phyloP scores from a whole-genome alignment of 2,888 invertebrate species.

The Volucella zonaria region DNA sequence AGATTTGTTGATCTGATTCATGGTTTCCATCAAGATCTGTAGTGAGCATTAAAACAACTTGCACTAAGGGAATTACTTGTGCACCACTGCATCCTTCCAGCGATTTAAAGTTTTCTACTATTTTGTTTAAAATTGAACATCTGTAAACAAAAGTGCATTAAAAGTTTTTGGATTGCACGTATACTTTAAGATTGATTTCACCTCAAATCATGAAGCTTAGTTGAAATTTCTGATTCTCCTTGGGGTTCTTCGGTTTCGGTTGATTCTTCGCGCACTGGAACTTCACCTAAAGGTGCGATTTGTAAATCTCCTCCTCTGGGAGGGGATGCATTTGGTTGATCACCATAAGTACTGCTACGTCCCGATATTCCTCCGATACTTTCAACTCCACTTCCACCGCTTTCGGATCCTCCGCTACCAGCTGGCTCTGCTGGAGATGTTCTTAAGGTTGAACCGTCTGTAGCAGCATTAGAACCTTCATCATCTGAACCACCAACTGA shows the following conservation, averaged over 20 bases:
- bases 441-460: constrained; percentile 95
- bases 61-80: constrained; percentile 94
- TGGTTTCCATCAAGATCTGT: constrained; percentile 94
- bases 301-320: constrained; percentile 77
- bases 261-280: constrained; percentile 75
- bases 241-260: constrained; percentile 77
- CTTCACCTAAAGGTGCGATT: constrained; percentile 75
- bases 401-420: constrained; percentile 91
- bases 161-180: neutral
- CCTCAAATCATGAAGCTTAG: constrained; percentile 81
- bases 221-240: constrained; percentile 80
- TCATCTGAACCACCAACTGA: constrained; percentile 94
- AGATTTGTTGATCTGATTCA: constrained; percentile 89
- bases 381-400: constrained; percentile 95
- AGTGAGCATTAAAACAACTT: constrained; percentile 94
- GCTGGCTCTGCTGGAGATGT: constrained; percentile 92
- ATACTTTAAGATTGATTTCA: constrained; percentile 54
- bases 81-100: constrained; percentile 91
- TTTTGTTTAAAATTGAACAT: constrained; percentile 87
- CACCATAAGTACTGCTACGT: constrained; percentile 95
- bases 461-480: constrained; percentile 97
- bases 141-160: constrained; percentile 73
- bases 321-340: constrained; percentile 82
- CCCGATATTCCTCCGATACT: constrained; percentile 97
- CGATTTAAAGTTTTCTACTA: constrained; percentile 90